A percentile compares a stretch with the other conserved stretches of the same genome.
These are phyloP conservation scores for Anoplopoma fimbria DNA, from an alignment of 2,113 vertebrate species.

Conservation along the genomic window DNA sequence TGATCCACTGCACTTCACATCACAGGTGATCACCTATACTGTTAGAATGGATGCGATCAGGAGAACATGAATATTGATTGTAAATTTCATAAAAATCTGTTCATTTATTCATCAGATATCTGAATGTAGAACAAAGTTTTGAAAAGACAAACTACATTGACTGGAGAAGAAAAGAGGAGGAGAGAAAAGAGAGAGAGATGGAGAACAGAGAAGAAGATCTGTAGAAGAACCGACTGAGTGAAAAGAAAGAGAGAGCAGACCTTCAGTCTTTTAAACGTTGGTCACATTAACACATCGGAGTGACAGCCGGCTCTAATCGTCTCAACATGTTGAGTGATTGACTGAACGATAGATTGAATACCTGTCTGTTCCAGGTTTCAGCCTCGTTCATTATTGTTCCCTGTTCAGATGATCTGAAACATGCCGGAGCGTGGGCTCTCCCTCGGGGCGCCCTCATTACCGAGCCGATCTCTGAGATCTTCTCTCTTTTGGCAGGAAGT, in stretches of 20 bases:
- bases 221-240: background rate
- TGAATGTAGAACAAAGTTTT: background rate
- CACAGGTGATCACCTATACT: background rate
- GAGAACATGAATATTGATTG: background rate
- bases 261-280: background rate
- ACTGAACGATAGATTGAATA: conserved; percentile 54
- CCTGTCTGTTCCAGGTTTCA: conserved; percentile 48
- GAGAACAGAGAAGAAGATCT: background rate
- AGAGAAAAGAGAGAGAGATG: too few species aligned
- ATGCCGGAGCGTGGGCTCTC: conserved; percentile 15
- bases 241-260: conserved; percentile 14
- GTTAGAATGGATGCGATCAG: background rate
- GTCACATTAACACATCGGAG: conserved; percentile 6
- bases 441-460: conserved; percentile 57
- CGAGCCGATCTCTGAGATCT: conserved; percentile 44
- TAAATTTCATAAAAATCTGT: too few species aligned
- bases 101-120: background rate
- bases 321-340: conserved; percentile 39
- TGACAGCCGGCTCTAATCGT: conserved; percentile 4
- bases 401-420: conserved; percentile 56
- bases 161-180: background rate
- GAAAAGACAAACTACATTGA: background rate
- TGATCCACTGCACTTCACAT: too few species aligned
- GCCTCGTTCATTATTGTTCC: conserved; percentile 37
- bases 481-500: conserved; percentile 49